Percentiles rank a stretch among this genome's conserved stretches.
Conservation (phyloP, 2,113 vertebrate species). For the Petrocephalus microphthalmus region DNA sequence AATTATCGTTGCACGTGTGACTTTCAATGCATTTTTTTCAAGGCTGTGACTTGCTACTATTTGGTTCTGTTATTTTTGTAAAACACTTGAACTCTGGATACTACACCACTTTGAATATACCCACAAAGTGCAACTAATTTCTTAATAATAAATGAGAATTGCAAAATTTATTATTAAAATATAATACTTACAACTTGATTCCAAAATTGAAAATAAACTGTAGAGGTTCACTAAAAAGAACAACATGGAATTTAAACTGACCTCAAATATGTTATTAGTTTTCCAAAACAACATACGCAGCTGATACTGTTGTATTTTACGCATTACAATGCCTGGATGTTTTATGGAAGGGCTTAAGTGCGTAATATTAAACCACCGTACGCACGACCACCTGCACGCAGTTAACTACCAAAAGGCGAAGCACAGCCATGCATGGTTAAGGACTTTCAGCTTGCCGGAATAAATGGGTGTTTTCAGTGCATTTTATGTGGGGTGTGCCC, state of each 20-base stretch:
- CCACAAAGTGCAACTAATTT: neutral
- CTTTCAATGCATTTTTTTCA: neutral
- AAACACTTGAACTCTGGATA: neutral
- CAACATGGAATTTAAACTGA: neutral
- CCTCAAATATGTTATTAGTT: neutral
- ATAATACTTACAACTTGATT: neutral
- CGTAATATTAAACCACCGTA: neutral
- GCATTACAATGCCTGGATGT: neutral
- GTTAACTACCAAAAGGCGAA: neutral
- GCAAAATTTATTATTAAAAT: neutral
- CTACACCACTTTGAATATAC: neutral
- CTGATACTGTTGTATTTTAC: neutral
- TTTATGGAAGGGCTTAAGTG: neutral
- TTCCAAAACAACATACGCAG: neutral
- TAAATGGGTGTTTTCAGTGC: too few relatives aligned
- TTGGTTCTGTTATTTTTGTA: too few relatives aligned
- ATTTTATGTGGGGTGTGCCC: too few relatives aligned
- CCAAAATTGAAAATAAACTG: neutral
- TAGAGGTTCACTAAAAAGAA: neutral
- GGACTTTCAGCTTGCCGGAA: too few relatives aligned
- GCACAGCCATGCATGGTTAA: neutral
- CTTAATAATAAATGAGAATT: neutral
- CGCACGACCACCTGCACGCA: too few relatives aligned
- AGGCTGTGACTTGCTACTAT: too few relatives aligned
- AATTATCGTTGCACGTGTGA: neutral